Evolutionary conservation across 2,113 vertebrate genomes (phyloP).

Genomic region (Nothocercus julius): DNA sequence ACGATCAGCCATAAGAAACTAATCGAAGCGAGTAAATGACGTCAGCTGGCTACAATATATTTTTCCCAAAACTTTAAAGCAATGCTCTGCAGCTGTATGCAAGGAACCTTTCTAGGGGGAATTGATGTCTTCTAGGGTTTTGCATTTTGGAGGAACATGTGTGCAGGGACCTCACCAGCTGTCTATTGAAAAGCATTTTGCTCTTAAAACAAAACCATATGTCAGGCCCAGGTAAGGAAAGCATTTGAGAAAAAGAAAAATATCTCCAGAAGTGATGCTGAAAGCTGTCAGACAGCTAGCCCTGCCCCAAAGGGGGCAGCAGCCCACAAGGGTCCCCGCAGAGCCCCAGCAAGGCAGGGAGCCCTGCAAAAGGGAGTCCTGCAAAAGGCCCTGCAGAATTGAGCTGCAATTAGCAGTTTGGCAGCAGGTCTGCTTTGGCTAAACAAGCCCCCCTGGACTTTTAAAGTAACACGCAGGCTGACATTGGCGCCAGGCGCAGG

Average conservation of each 20-base stretch:
- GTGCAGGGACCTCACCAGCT: conserved; percentile 29
- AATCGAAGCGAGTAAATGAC: conserved; percentile 55
- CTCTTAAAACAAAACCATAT: conserved; percentile 69
- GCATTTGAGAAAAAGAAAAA: conserved; percentile 46
- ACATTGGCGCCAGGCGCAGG: fast-evolving
- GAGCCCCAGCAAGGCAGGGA: neutral
- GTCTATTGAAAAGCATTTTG: conserved; percentile 45
- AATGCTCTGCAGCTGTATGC: conserved; percentile 23
- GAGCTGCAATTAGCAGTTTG: neutral
- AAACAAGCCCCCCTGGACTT: neutral
- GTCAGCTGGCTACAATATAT: conserved; percentile 18
- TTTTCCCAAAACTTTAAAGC: neutral
- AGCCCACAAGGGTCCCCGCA: neutral
- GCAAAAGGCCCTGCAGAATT: neutral
- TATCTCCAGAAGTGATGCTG: conserved; percentile 28
- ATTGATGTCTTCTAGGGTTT: conserved; percentile 12
- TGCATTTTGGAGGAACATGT: neutral
- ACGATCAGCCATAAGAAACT: conserved; percentile 34
- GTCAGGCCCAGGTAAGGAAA: conserved; percentile 46
- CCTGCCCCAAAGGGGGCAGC: neutral
- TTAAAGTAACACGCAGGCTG: fast-evolving
- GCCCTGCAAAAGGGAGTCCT: neutral
- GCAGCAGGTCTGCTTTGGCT: conserved; percentile 17
- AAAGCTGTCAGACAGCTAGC: conserved; percentile 30
- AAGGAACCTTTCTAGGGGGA: conserved; percentile 22